A percentile compares a stretch with the other conserved stretches of the same genome.
Evolutionary conservation across 1,140 invertebrate genomes (phyloP).

Genomic region (Cydia pomonella): DNA sequence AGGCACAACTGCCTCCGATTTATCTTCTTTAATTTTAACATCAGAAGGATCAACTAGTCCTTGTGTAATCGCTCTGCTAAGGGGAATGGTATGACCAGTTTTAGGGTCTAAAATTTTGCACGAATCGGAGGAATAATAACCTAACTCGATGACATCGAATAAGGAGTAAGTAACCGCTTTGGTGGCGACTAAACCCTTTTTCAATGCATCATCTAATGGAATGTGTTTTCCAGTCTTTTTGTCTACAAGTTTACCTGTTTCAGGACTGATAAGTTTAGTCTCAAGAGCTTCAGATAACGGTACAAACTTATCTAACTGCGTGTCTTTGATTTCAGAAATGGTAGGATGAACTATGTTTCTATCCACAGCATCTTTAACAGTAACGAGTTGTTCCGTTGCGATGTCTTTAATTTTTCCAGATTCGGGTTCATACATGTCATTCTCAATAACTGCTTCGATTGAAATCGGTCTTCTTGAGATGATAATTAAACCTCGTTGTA

Average conservation of each 20-base stretch:
- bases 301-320: constrained; percentile 84
- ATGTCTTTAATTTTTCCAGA: constrained; percentile 87
- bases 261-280: constrained; percentile 85
- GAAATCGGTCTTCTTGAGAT: constrained; percentile 87
- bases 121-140: constrained; percentile 88
- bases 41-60: constrained; percentile 87
- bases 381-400: constrained; percentile 85
- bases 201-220: constrained; percentile 86
- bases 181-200: constrained; percentile 86
- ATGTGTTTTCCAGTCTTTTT: constrained; percentile 85
- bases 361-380: constrained; percentile 88
- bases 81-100: constrained; percentile 86
- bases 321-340: constrained; percentile 91
- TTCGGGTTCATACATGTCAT: constrained; percentile 86
- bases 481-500: constrained; percentile 85
- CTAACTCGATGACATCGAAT: constrained; percentile 88
- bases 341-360: constrained; percentile 90
- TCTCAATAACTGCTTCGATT: constrained; percentile 87
- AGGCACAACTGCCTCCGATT: constrained; percentile 84
- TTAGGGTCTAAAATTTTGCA: constrained; percentile 91
- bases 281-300: constrained; percentile 86
- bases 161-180: constrained; percentile 86
- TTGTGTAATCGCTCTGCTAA: constrained; percentile 86
- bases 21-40: constrained; percentile 88
- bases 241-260: constrained; percentile 85